Conservation (phyloP, 2,113 vertebrate genomes). For the Pogonocichla stellata region DNA sequence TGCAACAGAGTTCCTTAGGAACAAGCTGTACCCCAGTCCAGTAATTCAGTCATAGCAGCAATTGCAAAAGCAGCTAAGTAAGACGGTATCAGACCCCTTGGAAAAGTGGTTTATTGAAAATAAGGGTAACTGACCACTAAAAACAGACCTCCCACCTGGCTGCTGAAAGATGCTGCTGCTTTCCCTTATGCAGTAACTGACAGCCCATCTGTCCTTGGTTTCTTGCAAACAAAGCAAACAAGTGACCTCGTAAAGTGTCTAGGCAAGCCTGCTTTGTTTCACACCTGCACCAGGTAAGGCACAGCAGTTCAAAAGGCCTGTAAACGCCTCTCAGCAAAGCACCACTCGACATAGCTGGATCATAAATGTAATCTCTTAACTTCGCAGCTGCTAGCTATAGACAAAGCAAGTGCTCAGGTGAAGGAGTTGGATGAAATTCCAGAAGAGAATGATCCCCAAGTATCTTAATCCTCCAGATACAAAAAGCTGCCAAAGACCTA, state of each 20-base stretch:
- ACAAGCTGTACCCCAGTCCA: neutral
- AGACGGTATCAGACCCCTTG: neutral
- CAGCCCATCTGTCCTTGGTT: neutral
- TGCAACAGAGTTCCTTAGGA: neutral
- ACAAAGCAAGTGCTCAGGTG: neutral
- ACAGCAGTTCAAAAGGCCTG: neutral
- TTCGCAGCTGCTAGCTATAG: neutral
- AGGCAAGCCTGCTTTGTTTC: neutral
- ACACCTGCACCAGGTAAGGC: neutral
- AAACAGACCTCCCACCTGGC: neutral
- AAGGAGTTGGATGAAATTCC: neutral
- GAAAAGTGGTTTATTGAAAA: neutral
- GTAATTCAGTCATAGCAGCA: neutral
- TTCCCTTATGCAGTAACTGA: neutral
- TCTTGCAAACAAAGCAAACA: neutral
- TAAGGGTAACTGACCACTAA: neutral
- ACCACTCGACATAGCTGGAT: neutral
- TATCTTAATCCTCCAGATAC: neutral
- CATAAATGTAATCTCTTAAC: neutral
- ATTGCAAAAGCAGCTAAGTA: neutral
- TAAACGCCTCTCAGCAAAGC: neutral
- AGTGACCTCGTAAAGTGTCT: neutral
- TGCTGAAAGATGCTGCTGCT: neutral
- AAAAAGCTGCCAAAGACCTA: neutral
- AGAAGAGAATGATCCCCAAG: neutral